These are phyloP conservation scores for Drosophila littoralis DNA, from an alignment of 1,140 invertebrate genomes.

Conservation along the genomic window DNA sequence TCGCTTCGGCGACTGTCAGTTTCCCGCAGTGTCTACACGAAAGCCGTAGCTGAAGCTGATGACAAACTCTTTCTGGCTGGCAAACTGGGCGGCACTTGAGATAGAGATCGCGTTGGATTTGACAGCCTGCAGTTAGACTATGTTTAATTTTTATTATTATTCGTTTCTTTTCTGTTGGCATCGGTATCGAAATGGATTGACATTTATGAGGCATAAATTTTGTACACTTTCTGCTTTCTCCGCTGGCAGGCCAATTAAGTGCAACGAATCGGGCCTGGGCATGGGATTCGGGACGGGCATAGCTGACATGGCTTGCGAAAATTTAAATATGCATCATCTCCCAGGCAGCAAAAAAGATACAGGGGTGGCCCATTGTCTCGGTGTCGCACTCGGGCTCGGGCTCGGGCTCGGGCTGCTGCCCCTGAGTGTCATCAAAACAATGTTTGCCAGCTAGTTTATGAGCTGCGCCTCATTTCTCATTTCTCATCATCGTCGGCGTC, in stretches of 20 bases:
- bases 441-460: conserved; percentile 79
- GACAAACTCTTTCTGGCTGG: not conserved
- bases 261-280: conserved; percentile 63
- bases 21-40: conserved; percentile 22
- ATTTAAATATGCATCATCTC: conserved; percentile 69
- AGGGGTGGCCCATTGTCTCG: conserved; percentile 41
- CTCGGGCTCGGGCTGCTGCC: conserved; percentile 38
- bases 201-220: conserved; percentile 81
- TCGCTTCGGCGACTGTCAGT: not conserved
- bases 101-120: conserved; percentile 6
- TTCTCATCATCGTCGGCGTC: not conserved
- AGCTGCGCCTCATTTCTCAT: conserved; percentile 67
- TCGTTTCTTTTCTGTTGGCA: not conserved
- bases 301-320: conserved; percentile 56
- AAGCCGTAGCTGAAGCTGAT: not conserved
- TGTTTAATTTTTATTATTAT: conserved; percentile 3
- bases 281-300: conserved; percentile 6
- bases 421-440: conserved; percentile 81
- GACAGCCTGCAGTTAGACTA: conserved; percentile 18
- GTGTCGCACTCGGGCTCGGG: not conserved
- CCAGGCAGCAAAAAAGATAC: conserved; percentile 5
- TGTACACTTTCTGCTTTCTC: conserved; percentile 60
- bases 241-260: conserved; percentile 68
- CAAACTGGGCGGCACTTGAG: conserved; percentile 6
- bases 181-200: conserved; percentile 43